A percentile compares a stretch with the other conserved stretches of the same genome.
Evolutionary conservation across 2,888 invertebrate species (phyloP).

Genomic region (Nymphalis urticae): DNA sequence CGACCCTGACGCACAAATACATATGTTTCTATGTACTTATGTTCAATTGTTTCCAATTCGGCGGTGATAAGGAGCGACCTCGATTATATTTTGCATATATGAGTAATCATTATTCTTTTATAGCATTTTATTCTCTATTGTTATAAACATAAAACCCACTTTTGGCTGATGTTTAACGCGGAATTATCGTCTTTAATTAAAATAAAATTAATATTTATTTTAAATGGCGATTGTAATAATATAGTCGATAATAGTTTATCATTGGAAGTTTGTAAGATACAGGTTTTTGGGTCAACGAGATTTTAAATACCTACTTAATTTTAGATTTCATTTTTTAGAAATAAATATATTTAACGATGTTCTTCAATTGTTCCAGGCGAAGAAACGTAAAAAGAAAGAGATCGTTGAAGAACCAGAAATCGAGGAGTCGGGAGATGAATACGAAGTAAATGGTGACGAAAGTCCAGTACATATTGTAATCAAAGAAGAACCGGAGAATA

Average conservation of each 20-base stretch:
- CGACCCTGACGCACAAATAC: conserved; percentile 37
- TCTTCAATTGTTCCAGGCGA: conserved; percentile 12
- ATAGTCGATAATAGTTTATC: conserved; percentile 9
- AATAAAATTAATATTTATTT: conserved; percentile 16
- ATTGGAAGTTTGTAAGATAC: background rate
- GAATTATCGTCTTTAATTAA: conserved; percentile 11
- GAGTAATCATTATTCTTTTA: conserved; percentile 14
- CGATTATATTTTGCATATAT: conserved; percentile 35
- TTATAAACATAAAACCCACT: background rate
- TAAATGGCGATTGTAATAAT: conserved; percentile 15
- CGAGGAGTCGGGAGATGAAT: conserved; percentile 24
- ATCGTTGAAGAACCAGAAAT: conserved; percentile 1
- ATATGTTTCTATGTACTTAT: conserved; percentile 27
- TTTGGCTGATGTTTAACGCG: background rate
- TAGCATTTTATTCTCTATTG: conserved; percentile 7
- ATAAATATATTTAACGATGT: background rate
- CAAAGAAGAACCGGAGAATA: conserved; percentile 28
- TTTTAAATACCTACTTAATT: background rate
- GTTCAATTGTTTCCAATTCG: conserved; percentile 42
- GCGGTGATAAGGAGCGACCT: conserved; percentile 39
- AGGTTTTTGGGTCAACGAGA: conserved; percentile 11
- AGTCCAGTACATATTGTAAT: conserved; percentile 30
- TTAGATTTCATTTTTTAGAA: background rate
- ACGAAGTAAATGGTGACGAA: conserved; percentile 12
- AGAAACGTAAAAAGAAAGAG: conserved; percentile 14